phyloP scores from a whole-genome alignment of 2,797 vertebrate genomes.

The Monodelphis domestica region DNA sequence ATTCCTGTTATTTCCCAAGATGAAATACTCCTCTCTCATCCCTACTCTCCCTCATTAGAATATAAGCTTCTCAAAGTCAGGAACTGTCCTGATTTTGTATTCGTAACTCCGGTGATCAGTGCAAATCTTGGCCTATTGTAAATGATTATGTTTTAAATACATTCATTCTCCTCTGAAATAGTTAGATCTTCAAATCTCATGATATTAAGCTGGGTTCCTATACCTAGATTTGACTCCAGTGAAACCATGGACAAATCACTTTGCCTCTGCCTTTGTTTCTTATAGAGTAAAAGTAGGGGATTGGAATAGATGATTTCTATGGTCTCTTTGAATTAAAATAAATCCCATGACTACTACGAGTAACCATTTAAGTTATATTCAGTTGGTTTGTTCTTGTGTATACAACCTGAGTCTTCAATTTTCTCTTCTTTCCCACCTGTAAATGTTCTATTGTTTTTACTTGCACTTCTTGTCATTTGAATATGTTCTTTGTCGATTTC shows the following conservation, averaged over 20 bases:
- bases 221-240: background rate
- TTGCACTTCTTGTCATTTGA: background rate
- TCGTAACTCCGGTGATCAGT: background rate
- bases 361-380: background rate
- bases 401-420: background rate
- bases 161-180: background rate
- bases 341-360: background rate
- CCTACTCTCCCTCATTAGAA: background rate
- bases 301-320: background rate
- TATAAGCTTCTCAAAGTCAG: background rate
- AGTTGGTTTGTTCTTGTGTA: background rate
- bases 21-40: background rate
- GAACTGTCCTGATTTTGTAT: background rate
- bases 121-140: background rate
- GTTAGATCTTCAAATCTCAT: background rate
- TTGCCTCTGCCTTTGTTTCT: background rate
- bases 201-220: background rate
- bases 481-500: conserved; percentile 15
- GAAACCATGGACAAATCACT: background rate
- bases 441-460: background rate
- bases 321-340: background rate
- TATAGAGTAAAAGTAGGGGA: background rate
- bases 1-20: background rate
- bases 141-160: background rate
- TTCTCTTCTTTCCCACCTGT: background rate